Evolutionary conservation across 2,888 invertebrate genomes (phyloP), one percentile per base, ranked within the genome.

Genomic region (Cosmia pyralina): DNA sequence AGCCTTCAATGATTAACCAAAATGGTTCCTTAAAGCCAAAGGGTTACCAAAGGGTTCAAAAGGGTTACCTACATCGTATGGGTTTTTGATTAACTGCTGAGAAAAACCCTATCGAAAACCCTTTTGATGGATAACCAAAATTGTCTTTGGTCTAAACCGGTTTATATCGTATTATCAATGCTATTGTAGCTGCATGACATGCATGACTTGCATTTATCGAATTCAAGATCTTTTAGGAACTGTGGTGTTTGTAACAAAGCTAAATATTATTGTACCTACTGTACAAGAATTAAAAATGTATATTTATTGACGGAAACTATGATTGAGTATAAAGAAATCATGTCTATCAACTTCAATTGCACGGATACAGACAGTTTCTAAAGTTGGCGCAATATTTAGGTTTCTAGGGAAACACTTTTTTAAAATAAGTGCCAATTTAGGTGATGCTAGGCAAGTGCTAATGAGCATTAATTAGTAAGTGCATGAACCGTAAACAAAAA

Each of bases 361-460:
- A 62, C 44, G 77, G 69, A 69, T 62, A 69, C 44, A 44, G 34
- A 22, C 8, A 28, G 69, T 77, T 77, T 69, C 53, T 50, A 77
- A 77, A 75, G 50, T 77, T 50, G 41, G 8, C 60, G 68, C 13
- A 69, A 50, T 11, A 22, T 55, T 60, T 50, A 50, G 34, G 15
- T 48, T 41, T 59, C 8, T 63, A 48, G 68, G 68, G 48, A 60
- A 75, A 60, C 2, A 15, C 11, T 15, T 53, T 68, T 69, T 53
- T n/a, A 22, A 13, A 70, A 48, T 64, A 41, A 57, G 34, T 53
- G 60, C 59, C 28, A 65, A 65, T 71, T 64, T 55, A 64, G 46
- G 22, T 10, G 19, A 48, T 34, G 7, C 52, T 71, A 64, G 63
- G 52, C 64, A 44, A 53, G 48, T 38, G 41, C 48, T 63, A 73